A percentile compares a stretch with the other conserved stretches of the same genome.
These are phyloP conservation scores for Hyles euphorbiae DNA, from an alignment of 1,140 invertebrate genomes.

Conservation along the genomic window DNA sequence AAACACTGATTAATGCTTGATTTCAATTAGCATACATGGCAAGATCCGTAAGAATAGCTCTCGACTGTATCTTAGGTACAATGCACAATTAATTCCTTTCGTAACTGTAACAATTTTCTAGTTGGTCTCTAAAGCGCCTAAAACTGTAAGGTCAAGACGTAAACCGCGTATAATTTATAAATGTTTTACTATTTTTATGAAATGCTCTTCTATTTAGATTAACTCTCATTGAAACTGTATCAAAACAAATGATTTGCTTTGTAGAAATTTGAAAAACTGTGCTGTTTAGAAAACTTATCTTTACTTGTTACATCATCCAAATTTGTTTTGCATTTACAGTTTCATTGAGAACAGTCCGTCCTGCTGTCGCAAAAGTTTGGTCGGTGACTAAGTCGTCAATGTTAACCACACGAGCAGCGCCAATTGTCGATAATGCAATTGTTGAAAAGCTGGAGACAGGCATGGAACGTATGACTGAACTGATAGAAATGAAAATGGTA, in stretches of 20 bases:
- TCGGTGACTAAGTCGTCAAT: constrained; percentile 35
- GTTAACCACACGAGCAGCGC: constrained; percentile 33
- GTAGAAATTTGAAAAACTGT: no score
- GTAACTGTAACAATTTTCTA: no score
- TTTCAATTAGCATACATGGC: constrained; percentile 28
- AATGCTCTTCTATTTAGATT: no score
- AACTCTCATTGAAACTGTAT: constrained; percentile 30
- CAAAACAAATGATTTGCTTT: constrained; percentile 44
- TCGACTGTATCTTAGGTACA: constrained; percentile 50
- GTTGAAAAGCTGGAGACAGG: constrained; percentile 37
- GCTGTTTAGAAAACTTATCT: no score
- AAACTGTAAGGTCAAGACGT: no score
- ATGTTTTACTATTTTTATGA: no score
- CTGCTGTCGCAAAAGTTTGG: constrained; percentile 46
- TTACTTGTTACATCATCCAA: constrained; percentile 2
- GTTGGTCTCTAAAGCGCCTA: no score
- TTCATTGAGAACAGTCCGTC: constrained; percentile 54
- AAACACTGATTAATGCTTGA: no score
- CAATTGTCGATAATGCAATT: constrained; percentile 42
- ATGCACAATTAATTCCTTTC: constrained; percentile 5
- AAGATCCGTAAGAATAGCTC: constrained; percentile 38
- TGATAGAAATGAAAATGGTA: constrained; percentile 30
- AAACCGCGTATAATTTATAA: no score
- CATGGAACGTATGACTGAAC: constrained; percentile 21
- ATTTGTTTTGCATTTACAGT: constrained; percentile 55